Percentiles rank a stretch among this genome's conserved stretches.
phyloP scores from a whole-genome alignment of 2,888 invertebrate genomes.

The Bedellia somnulentella region DNA sequence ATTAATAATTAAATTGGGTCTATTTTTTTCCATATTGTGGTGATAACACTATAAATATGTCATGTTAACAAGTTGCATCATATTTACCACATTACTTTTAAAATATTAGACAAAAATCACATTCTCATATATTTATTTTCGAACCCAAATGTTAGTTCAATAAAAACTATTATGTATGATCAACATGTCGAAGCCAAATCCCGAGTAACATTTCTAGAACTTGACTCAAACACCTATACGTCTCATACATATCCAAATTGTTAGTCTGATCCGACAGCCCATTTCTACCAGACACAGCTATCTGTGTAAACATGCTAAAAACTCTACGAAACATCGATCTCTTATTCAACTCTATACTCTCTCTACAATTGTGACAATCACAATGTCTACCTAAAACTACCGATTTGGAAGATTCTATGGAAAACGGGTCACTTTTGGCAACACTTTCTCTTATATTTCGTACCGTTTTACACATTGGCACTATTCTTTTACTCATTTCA shows the following conservation, averaged over 20 bases:
- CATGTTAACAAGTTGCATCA: no score
- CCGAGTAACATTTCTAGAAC: constrained; percentile 44
- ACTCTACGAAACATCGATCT: constrained; percentile 24
- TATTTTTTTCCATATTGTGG: no score
- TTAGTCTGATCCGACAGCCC: constrained; percentile 38
- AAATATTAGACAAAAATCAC: no score
- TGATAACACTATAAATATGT: no score
- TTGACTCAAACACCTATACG: constrained; percentile 38
- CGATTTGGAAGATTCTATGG: constrained; percentile 26
- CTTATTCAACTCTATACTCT: constrained; percentile 16
- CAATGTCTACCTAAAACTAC: constrained; percentile 30
- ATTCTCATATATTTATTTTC: no score
- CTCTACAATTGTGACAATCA: constrained; percentile 45
- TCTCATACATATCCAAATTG: constrained; percentile 33
- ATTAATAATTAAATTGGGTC: no score
- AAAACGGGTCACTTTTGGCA: constrained; percentile 19
- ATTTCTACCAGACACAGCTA: constrained; percentile 29
- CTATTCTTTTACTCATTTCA: no score
- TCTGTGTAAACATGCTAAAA: constrained; percentile 31
- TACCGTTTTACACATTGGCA: no score
- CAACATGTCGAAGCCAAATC: constrained; percentile 49
- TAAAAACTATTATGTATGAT: constrained; percentile 39
- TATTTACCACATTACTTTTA: no score
- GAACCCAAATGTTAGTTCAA: no score
- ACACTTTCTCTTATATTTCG: constrained; percentile 14